phyloP scores from a whole-genome alignment of 2,888 invertebrate genomes.

The Cheilosia urbana region DNA sequence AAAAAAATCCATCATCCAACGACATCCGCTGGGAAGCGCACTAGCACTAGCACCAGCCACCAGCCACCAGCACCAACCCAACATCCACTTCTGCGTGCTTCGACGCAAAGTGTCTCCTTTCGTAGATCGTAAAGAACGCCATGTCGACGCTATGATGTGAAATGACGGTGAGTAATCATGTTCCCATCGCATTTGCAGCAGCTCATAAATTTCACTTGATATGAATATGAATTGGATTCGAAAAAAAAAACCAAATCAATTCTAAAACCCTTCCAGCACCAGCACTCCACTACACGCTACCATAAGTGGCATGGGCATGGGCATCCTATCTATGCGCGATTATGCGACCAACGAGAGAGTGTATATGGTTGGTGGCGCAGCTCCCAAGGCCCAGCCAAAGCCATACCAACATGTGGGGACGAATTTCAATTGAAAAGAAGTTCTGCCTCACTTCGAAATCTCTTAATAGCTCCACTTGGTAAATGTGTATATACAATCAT shows the following conservation, averaged over 20 bases:
- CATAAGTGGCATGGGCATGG: slow-evolving; percentile 40
- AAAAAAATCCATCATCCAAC: slow-evolving; percentile 47
- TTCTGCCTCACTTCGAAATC: slow-evolving; percentile 32
- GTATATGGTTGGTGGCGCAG: slow-evolving; percentile 4
- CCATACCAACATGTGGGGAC: slow-evolving; percentile 45
- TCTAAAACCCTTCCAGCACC: slow-evolving; percentile 29
- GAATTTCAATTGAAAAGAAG: slow-evolving; percentile 11
- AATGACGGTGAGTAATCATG: slow-evolving; percentile 70
- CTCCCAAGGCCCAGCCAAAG: not conserved
- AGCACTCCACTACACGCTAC: slow-evolving; percentile 17
- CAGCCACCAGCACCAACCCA: slow-evolving; percentile 1
- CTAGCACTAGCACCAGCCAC: too few relatives aligned
- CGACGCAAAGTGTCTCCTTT: slow-evolving; percentile 67
- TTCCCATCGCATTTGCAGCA: slow-evolving; percentile 75
- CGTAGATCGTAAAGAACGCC: slow-evolving; percentile 73
- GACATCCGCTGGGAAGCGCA: slow-evolving; percentile 63
- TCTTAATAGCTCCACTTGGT: slow-evolving; percentile 33
- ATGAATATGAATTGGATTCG: slow-evolving; percentile 65
- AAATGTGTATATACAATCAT: not conserved
- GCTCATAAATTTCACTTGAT: slow-evolving; percentile 70
- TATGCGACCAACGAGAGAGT: slow-evolving; percentile 48
- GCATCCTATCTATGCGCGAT: slow-evolving; percentile 35
- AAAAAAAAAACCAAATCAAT: slow-evolving; percentile 37
- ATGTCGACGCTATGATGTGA: slow-evolving; percentile 54
- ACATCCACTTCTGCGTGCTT: slow-evolving; percentile 24